A percentile compares a stretch with the other conserved stretches of the same genome.
Conservation (phyloP, 2,113 vertebrate species). For the Empidonax traillii region DNA sequence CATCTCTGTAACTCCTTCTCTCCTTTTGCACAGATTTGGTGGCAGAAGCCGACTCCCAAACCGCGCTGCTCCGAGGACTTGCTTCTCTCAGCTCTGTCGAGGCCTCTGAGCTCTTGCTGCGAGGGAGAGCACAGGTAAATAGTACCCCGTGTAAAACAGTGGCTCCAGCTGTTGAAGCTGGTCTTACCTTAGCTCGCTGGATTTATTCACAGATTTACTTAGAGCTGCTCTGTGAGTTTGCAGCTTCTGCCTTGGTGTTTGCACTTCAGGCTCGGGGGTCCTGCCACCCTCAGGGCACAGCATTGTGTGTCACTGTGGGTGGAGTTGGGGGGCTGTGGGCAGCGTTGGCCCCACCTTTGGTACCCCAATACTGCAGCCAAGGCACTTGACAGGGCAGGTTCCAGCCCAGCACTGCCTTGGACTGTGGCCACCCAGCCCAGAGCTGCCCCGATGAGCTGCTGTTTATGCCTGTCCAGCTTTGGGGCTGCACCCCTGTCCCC, state of each 20-base stretch:
- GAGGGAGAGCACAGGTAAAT: background rate
- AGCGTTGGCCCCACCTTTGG: background rate
- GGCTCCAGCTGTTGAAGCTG: background rate
- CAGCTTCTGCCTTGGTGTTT: rapidly evolving
- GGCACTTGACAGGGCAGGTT: background rate
- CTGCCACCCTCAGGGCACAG: background rate
- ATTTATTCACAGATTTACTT: background rate
- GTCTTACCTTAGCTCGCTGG: background rate
- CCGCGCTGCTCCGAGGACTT: background rate
- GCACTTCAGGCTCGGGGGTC: rapidly evolving
- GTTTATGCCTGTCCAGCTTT: background rate
- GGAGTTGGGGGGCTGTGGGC: background rate
- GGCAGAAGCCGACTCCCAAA: rapidly evolving
- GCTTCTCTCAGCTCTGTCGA: background rate
- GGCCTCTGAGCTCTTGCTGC: background rate
- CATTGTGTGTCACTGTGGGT: rapidly evolving
- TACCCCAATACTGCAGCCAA: rapidly evolving
- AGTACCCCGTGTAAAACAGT: background rate
- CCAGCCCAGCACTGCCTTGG: background rate
- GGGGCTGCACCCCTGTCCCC: rapidly evolving
- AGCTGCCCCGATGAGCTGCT: background rate
- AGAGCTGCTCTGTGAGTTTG: background rate
- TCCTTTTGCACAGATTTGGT: background rate
- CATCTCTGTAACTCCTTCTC: background rate
- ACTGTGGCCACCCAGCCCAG: rapidly evolving